Conservation (phyloP, 2,888 invertebrate genomes). For the Stomorhina lunata region DNA sequence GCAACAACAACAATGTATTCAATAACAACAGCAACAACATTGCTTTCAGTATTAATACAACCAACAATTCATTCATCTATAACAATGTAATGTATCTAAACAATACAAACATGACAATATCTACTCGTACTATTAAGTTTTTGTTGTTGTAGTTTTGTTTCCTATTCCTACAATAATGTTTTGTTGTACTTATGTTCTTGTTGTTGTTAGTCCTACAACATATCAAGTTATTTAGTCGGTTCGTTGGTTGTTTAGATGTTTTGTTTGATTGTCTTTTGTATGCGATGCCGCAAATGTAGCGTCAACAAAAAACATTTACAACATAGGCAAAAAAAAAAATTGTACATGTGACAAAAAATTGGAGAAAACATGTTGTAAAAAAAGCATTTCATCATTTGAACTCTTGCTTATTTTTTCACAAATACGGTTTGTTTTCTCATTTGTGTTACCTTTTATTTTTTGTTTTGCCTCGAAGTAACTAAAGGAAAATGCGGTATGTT, state of each 20-base stretch:
- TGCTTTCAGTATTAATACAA: background rate
- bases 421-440: constrained; percentile 12
- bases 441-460: background rate
- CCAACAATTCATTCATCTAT: background rate
- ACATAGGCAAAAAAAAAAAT: background rate
- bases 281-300: constrained; percentile 38
- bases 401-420: constrained; percentile 9
- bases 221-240: constrained; percentile 8
- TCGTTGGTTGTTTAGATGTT: background rate
- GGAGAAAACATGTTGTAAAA: background rate
- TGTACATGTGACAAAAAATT: background rate
- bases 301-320: background rate
- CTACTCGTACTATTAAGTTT: background rate
- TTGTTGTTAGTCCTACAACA: background rate
- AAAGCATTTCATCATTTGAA: constrained; percentile 34
- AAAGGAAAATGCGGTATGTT: constrained; percentile 44
- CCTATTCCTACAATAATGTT: constrained; percentile 24
- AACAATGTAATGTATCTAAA: constrained; percentile 27
- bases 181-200: background rate
- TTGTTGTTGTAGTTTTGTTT: constrained; percentile 20
- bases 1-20: background rate
- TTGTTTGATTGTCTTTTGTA: background rate
- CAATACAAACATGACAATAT: constrained; percentile 42
- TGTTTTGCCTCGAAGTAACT: background rate
- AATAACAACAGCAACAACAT: background rate